Evolutionary conservation across 1,140 invertebrate genomes (phyloP).

Genomic region (Carcinoscorpius rotundicauda): DNA sequence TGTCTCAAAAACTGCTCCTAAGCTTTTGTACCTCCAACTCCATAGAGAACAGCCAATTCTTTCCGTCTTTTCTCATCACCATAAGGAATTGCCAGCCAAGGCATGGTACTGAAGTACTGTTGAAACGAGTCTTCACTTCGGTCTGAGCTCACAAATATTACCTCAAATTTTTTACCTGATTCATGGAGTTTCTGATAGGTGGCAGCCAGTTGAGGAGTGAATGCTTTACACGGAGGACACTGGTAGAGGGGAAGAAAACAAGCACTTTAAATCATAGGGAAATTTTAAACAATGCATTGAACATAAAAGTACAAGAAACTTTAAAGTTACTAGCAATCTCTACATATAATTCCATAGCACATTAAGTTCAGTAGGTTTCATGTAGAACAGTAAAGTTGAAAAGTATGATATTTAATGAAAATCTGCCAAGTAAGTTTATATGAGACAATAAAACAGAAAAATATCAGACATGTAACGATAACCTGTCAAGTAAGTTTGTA

Average conservation of each 20-base stretch:
- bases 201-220: constrained; percentile 57
- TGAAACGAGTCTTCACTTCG: constrained; percentile 54
- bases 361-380: no score
- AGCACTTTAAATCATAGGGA: not conserved
- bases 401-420: no score
- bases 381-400: no score
- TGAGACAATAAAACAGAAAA: no score
- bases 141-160: constrained; percentile 71
- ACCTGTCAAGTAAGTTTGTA: no score
- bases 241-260: constrained; percentile 32
- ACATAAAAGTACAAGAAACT: no score
- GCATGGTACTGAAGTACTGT: constrained; percentile 52
- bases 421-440: no score
- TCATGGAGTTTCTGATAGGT: constrained; percentile 54
- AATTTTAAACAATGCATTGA: no score
- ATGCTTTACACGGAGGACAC: constrained; percentile 70
- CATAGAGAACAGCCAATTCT: constrained; percentile 48
- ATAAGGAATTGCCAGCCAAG: constrained; percentile 56
- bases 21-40: constrained; percentile 42
- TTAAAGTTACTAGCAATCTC: no score
- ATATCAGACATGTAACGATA: no score
- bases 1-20: no score
- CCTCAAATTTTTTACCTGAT: constrained; percentile 54
- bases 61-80: constrained; percentile 44
- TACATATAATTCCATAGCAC: no score